Conservation (phyloP, 2,888 invertebrate genomes). For the Carterocephalus palaemon region DNA sequence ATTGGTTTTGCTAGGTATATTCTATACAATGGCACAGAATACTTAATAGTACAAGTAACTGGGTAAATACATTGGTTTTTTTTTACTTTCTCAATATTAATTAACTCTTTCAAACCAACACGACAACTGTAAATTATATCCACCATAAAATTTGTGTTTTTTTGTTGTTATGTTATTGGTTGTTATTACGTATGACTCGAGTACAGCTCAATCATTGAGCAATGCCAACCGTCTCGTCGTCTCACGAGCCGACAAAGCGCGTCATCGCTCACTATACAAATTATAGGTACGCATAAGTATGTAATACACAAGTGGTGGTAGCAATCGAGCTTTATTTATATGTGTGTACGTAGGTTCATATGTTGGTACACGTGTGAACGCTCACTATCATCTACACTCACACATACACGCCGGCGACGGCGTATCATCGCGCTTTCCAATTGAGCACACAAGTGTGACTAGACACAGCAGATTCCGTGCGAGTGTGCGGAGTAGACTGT, state of each 20-base stretch:
- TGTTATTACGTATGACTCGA: constrained; percentile 63
- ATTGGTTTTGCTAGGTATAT: no score
- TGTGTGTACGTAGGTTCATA: constrained; percentile 59
- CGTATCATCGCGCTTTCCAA: constrained; percentile 56
- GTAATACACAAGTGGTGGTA: constrained; percentile 66
- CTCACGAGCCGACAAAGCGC: constrained; percentile 75
- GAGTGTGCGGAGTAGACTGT: constrained; percentile 50
- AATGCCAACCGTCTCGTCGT: constrained; percentile 74
- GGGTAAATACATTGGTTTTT: no score
- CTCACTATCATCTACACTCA: constrained; percentile 49
- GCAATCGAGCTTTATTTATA: constrained; percentile 63
- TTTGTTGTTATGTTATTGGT: constrained; percentile 43
- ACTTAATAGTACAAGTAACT: no score
- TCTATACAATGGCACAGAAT: no score
- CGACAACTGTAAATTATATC: constrained; percentile 1
- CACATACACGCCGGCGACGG: constrained; percentile 50
- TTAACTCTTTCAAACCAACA: no score
- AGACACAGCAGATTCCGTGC: constrained; percentile 65
- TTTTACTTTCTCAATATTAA: no score
- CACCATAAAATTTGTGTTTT: constrained; percentile 7
- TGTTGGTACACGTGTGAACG: constrained; percentile 53
- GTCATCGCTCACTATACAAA: constrained; percentile 74
- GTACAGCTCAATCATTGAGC: constrained; percentile 77
- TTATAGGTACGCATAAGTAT: constrained; percentile 73
- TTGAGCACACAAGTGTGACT: constrained; percentile 67